Evolutionary conservation across 2,113 vertebrate genomes (phyloP), one percentile per base, ranked within the genome.

Genomic region (Oenanthe oenanthe): DNA sequence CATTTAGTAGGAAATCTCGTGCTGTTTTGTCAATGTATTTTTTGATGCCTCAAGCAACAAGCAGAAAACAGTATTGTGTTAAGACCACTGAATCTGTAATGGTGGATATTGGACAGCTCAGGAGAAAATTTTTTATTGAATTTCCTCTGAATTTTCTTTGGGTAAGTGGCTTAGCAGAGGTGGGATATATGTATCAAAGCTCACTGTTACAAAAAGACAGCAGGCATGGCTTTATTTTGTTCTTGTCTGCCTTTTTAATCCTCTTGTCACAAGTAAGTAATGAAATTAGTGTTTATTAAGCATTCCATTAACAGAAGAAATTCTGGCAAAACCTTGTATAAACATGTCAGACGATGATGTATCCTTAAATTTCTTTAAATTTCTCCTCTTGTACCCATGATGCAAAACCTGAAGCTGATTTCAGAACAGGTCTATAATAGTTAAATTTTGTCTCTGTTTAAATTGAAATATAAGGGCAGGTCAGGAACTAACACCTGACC

Each of bases 111-210:
- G 77, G 56, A 77, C 38, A 67, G 8, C 73, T 84, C 34, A 87
- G 53, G n/a, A 91, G 53, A 32, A 91, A 85, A 87, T 65, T 72
- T 84, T 79, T 78, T 72, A 85, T 92, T 96, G 74, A 87, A 89
- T 95, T 93, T 78, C 25, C 21, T 4, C 22, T 78, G 50, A 89
- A 89, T 31, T 25, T 4, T 92, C 50, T 79, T 3, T 0, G 34
- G 34, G 50, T 92, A 91, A 87, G 92, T 57, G 71, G 40, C 54
- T 95, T 88, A 85, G 70, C 57, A 53, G 28, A 76, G 42, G 61
- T 60, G 18, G 48, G 62, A 57, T 76, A 8, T 18, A 96, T 89
- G n/a, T 93, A 45, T 93, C 81, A 93, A 93, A 93, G 15, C 19
- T 88, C 6, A 3, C 50, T 68, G 13, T 45, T 70, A 34, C 50